A percentile compares a stretch with the other conserved stretches of the same genome.
Evolutionary conservation across 2,113 vertebrate genomes (phyloP).

Genomic region (Austrofundulus limnaeus): DNA sequence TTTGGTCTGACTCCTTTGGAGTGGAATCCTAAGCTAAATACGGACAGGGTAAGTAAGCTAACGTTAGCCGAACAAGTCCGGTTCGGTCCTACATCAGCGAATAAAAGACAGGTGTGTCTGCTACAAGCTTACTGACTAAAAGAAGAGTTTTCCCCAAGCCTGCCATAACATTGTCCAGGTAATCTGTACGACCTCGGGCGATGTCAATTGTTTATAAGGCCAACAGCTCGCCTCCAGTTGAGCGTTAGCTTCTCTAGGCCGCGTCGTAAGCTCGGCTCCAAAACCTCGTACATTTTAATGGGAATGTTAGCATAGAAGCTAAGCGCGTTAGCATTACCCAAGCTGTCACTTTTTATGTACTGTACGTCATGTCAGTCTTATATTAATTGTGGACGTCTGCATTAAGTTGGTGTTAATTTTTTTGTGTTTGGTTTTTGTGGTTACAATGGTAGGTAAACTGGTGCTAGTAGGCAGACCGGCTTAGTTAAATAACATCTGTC

Average conservation of each 20-base stretch:
- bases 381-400: neutral
- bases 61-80: constrained; percentile 44
- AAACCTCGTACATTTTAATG: constrained; percentile 44
- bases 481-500: constrained; percentile 73
- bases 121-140: constrained; percentile 24
- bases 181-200: constrained; percentile 7
- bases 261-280: constrained; percentile 49
- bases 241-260: constrained; percentile 69
- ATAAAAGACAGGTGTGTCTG: constrained; percentile 26
- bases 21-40: constrained; percentile 80
- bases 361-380: constrained; percentile 17
- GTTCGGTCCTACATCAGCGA: constrained; percentile 16
- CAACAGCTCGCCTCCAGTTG: constrained; percentile 35
- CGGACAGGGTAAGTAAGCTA: constrained; percentile 80
- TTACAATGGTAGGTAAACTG: neutral
- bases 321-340: constrained; percentile 48
- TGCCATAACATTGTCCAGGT: neutral
- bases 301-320: constrained; percentile 54
- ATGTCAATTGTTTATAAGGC: constrained; percentile 43
- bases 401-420: neutral
- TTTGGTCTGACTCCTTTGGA: constrained; percentile 79
- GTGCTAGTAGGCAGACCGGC: constrained; percentile 46
- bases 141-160: neutral
- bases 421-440: neutral
- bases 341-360: constrained; percentile 61